Evolutionary conservation across 64 coral and sea anemone genomes (phyloP).

Genomic region (Porites australiensis): DNA sequence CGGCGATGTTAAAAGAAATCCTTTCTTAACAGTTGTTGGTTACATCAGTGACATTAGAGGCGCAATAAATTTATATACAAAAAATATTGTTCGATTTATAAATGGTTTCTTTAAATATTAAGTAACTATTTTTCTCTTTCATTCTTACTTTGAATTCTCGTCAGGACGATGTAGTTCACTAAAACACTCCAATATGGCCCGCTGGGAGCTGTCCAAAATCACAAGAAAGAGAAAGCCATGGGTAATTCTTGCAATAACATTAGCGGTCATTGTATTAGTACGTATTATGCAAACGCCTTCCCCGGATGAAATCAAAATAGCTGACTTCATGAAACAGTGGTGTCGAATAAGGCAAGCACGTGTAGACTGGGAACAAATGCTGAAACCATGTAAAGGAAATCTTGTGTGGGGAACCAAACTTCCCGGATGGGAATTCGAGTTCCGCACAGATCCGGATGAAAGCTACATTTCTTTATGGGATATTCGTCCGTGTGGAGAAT

Average conservation of each 20-base stretch:
- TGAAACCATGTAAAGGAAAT: slow-evolving; percentile 75
- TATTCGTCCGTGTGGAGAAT: slow-evolving; percentile 83
- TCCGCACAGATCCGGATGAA: slow-evolving; percentile 77
- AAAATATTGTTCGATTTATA: too few species aligned
- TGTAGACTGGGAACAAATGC: slow-evolving; percentile 85
- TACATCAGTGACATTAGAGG: too few species aligned
- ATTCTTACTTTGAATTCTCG: neutral
- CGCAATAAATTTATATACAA: too few species aligned
- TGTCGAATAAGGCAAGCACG: slow-evolving; percentile 77
- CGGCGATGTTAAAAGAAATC: too few species aligned
- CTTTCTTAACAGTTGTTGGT: too few species aligned
- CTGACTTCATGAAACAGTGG: slow-evolving; percentile 87
- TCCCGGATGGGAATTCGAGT: slow-evolving; percentile 30
- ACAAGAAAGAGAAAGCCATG: slow-evolving; percentile 14
- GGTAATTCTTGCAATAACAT: neutral
- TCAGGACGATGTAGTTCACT: neutral
- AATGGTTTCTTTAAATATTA: neutral
- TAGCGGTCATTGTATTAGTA: neutral
- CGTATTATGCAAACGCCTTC: slow-evolving; percentile 18
- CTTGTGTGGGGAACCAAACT: slow-evolving; percentile 36
- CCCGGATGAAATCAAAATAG: slow-evolving; percentile 7
- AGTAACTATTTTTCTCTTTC: neutral
- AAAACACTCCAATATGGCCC: neutral
- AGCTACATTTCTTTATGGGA: slow-evolving; percentile 91
- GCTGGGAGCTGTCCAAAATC: slow-evolving; percentile 10